A percentile compares a stretch with the other conserved stretches of the same genome.
phyloP scores from a whole-genome alignment of 1,140 invertebrate species.

The Zelostemma sp. region DNA sequence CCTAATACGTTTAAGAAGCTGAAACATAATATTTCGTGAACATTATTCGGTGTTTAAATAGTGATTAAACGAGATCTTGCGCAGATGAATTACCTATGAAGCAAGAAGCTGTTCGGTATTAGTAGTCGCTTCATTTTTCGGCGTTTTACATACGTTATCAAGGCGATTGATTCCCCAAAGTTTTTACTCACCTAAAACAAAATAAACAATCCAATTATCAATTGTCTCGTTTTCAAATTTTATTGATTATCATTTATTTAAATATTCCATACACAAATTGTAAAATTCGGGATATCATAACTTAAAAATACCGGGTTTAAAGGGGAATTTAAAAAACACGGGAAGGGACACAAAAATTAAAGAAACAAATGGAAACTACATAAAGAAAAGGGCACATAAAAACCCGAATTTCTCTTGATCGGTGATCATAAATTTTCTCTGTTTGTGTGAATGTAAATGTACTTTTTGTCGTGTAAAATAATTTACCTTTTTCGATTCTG shows the following conservation, averaged over 20 bases:
- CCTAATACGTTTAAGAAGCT: no score
- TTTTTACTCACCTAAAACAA: conserved; percentile 55
- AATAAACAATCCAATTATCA: conserved; percentile 23
- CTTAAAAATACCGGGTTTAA: neutral
- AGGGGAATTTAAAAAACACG: neutral
- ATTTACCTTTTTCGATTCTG: conserved; percentile 60
- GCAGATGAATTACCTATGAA: neutral
- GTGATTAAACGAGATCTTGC: neutral
- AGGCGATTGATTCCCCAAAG: conserved; percentile 16
- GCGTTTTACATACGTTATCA: conserved; percentile 45
- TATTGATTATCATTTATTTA: neutral
- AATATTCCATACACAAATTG: neutral
- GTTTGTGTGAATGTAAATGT: neutral
- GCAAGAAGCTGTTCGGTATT: conserved; percentile 18
- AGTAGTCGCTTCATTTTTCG: conserved; percentile 22
- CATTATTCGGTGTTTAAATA: no score
- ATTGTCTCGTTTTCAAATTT: no score
- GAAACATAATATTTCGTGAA: no score
- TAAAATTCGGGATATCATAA: neutral
- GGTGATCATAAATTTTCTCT: neutral
- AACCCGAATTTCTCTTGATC: neutral
- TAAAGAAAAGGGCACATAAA: neutral
- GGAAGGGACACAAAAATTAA: neutral
- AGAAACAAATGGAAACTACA: neutral
- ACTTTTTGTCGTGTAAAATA: conserved; percentile 17